Evolutionary conservation across 2,888 invertebrate genomes (phyloP), one percentile per base, ranked within the genome.

Genomic region (Dyspetes luteomarginatus): DNA sequence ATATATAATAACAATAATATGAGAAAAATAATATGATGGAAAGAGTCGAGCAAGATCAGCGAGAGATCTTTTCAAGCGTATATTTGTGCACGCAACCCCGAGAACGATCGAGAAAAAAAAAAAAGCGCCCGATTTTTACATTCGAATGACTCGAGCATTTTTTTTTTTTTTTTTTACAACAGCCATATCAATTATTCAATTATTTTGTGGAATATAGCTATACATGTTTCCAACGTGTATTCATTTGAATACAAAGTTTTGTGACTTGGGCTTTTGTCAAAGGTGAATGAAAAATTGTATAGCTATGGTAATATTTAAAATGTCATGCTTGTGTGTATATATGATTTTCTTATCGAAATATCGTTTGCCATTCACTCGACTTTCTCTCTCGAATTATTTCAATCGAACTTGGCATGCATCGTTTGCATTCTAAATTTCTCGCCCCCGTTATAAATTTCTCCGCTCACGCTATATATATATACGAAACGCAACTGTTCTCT

Each of bases 101-200:
- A 81, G 76, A 81, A 58, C 60, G 73, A 81, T 81, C 81, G 43
- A 12, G n/a, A 43, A 24, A 26, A 24, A 43, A 24, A 26, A 72
- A 30, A 30, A 48, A 12, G 9, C 2, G 12, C 58, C 30, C 48
- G 43, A 77, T 81, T 73, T 79, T 81, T 73, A 77, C 76, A 81
- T 77, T 43, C 68, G 48, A 81, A 81, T 81, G 76, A 77, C 81
- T 73, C 19, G 68, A 28, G 48, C 64, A 2, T 68, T 64, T 64
- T 76, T 55, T 64, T 62, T 68, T 64, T 64, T 76, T 55, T 64
- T 62, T 28, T 48, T 52, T 43, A 52, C 56, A 17, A 52, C 52
- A 45, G 12, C 17, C 17, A 30, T 65, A 81, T 77, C 68, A 73
- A 81, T 81, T 73, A 81, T 77, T 81, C 76, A 81, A 77, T 81